Evolutionary conservation across 2,113 vertebrate species (phyloP).

Genomic region (Epinephelus lanceolatus): DNA sequence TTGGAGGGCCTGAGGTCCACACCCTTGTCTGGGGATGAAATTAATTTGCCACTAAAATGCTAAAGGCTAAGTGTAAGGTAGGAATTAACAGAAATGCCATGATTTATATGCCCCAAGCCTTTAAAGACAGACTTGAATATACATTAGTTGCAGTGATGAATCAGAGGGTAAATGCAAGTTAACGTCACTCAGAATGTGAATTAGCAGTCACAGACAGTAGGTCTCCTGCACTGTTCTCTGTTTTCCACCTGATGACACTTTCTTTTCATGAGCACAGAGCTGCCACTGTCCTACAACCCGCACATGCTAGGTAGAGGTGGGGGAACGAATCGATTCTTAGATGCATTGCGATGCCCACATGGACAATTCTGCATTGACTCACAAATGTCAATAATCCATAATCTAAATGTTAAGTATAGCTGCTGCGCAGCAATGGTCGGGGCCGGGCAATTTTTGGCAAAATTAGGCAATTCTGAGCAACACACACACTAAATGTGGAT

Average conservation of each 20-base stretch:
- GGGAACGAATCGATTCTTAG: too few relatives aligned
- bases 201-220: conserved; percentile 23
- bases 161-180: conserved; percentile 27
- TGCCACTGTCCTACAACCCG: too few relatives aligned
- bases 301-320: too few relatives aligned
- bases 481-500: too few relatives aligned
- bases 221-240: neutral
- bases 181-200: conserved; percentile 33
- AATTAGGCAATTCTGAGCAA: too few relatives aligned
- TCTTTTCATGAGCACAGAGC: neutral
- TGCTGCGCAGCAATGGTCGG: too few relatives aligned
- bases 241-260: neutral
- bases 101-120: conserved; percentile 37
- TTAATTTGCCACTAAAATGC: conserved; percentile 61
- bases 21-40: conserved; percentile 14
- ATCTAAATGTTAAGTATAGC: too few relatives aligned
- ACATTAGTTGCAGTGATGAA: conserved; percentile 26
- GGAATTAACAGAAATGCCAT: conserved; percentile 44
- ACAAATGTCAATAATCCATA: too few relatives aligned
- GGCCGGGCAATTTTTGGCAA: too few relatives aligned
- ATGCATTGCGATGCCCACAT: too few relatives aligned
- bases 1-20: conserved; percentile 35
- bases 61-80: conserved; percentile 42
- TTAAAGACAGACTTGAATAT: conserved; percentile 55
- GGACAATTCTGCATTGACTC: too few relatives aligned